Evolutionary conservation across 2,113 vertebrate species (phyloP).

Genomic region (Megaceryle maxima): DNA sequence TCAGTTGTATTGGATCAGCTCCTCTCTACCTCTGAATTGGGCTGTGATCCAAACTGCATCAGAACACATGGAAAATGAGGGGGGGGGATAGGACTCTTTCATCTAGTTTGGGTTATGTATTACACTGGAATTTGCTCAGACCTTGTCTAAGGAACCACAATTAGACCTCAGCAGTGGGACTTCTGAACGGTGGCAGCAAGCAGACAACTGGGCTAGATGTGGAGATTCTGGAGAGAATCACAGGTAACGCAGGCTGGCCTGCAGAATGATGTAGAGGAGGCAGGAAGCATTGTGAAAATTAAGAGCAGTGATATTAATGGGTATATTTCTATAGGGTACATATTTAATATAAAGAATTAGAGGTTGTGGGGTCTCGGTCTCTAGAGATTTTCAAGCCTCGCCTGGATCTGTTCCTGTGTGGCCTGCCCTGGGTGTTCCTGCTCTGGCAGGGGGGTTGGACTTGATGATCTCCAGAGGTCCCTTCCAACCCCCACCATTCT

Average conservation of each 20-base stretch:
- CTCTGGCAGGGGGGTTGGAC: too few species aligned
- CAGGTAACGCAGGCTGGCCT: neutral
- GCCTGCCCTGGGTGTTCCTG: too few species aligned
- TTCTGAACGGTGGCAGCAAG: neutral
- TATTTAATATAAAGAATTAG: neutral
- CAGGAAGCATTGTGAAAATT: neutral
- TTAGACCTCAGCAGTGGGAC: neutral
- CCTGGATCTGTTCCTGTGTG: too few species aligned
- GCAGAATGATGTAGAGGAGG: neutral
- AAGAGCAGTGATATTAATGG: neutral
- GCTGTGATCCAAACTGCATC: constrained; percentile 30
- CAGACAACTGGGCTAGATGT: neutral
- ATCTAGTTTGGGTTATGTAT: neutral
- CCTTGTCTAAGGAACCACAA: neutral
- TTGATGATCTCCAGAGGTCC: too few species aligned
- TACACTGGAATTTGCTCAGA: neutral
- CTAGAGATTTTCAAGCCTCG: too few species aligned
- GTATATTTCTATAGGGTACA: neutral
- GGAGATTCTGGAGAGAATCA: neutral
- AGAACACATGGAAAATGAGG: neutral
- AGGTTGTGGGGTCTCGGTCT: too few species aligned
- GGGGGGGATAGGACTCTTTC: rapidly evolving
- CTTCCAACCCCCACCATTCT: too few species aligned
- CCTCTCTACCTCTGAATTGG: neutral
- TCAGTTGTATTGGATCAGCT: neutral